Conservation (phyloP, 2,888 invertebrate species). For the Agonum fuliginosum region DNA sequence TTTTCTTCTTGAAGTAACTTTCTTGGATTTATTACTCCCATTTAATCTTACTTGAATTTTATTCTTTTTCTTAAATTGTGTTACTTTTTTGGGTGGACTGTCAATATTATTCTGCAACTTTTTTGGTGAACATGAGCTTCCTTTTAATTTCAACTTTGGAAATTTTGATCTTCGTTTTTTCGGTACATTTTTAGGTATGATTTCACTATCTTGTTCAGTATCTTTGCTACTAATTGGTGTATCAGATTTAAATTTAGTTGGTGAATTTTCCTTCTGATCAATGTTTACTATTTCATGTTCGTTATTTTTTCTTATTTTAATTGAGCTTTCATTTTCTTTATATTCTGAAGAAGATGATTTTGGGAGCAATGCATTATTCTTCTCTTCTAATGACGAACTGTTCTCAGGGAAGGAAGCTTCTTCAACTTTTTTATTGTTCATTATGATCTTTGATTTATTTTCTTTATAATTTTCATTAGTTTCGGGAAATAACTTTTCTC, state of each 20-base stretch:
- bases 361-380: too few species aligned
- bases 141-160: slow-evolving; percentile 15
- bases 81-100: not conserved
- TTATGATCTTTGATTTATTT: not conserved
- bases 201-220: not conserved
- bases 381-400: too few species aligned
- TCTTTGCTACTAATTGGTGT: too few species aligned
- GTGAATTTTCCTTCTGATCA: too few species aligned
- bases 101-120: not conserved
- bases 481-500: slow-evolving; percentile 7
- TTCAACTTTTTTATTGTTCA: not conserved
- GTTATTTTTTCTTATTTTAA: too few species aligned
- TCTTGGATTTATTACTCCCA: not conserved
- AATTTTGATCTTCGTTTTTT: slow-evolving; percentile 15
- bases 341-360: too few species aligned
- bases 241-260: too few species aligned
- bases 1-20: not conserved
- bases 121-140: not conserved
- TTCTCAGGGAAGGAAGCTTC: too few species aligned
- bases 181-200: not conserved
- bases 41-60: not conserved
- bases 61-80: slow-evolving; percentile 3
- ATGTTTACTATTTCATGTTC: too few species aligned
- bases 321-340: too few species aligned
- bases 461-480: not conserved